phyloP scores from a whole-genome alignment of 2,113 vertebrate species.

The Xiphophorus couchianus region DNA sequence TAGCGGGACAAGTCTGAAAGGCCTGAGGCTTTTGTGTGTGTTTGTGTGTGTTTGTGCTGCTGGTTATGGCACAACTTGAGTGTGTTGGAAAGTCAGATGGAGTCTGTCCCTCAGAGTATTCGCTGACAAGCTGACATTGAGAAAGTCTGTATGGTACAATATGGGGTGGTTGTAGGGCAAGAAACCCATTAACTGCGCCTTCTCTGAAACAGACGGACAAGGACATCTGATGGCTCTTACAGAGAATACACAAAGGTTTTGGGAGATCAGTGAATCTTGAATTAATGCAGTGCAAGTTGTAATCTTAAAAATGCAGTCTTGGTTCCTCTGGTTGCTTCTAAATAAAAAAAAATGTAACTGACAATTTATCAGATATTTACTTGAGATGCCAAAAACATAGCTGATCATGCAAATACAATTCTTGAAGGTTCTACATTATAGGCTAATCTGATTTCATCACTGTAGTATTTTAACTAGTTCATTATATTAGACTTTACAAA shows the following conservation, averaged over 20 bases:
- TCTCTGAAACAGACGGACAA: constrained; percentile 20
- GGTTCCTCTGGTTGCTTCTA: not conserved
- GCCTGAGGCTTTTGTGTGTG: not conserved
- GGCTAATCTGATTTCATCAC: too few species aligned
- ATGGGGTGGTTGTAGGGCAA: constrained; percentile 61
- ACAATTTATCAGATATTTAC: too few species aligned
- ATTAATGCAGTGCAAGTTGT: not conserved
- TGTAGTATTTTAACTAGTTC: too few species aligned
- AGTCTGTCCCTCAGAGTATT: constrained; percentile 58
- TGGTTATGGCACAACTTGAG: constrained; percentile 23
- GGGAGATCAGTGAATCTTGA: not conserved
- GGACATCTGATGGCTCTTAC: constrained; percentile 2
- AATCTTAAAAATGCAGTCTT: not conserved
- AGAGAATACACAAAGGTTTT: not conserved
- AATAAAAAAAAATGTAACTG: too few species aligned
- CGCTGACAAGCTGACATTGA: constrained; percentile 69
- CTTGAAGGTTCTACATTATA: too few species aligned
- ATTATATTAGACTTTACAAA: too few species aligned
- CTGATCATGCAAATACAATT: too few species aligned
- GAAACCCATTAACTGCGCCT: constrained; percentile 52
- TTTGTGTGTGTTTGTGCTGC: not conserved
- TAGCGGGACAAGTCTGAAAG: constrained; percentile 4
- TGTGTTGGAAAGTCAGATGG: constrained; percentile 30
- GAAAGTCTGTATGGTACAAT: constrained; percentile 50
- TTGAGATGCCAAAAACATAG: too few species aligned